phyloP scores from a whole-genome alignment of 2,797 vertebrate species.

The Margarornis squamiger region DNA sequence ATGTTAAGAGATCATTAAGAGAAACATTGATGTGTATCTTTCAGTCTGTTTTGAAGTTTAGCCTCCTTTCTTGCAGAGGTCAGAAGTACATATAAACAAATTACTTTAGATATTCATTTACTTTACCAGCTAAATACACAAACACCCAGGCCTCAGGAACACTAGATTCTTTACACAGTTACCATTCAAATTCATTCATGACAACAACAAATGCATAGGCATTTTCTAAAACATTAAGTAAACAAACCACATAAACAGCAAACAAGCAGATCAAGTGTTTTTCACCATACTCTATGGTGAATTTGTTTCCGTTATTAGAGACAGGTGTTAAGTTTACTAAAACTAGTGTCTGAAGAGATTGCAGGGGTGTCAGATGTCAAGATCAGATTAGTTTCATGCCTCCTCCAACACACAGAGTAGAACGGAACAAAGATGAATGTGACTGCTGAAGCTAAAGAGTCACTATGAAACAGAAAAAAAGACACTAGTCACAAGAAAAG shows the following conservation, averaged over 20 bases:
- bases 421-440: not conserved
- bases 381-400: not conserved
- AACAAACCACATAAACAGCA: not conserved
- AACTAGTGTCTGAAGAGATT: conserved; percentile 6
- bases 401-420: not conserved
- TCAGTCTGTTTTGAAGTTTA: not conserved
- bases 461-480: not conserved
- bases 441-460: not conserved
- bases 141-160: not conserved
- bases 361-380: not conserved
- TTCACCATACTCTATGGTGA: not conserved
- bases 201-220: not conserved
- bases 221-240: not conserved
- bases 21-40: not conserved
- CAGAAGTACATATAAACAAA: not conserved
- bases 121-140: not conserved
- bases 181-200: not conserved
- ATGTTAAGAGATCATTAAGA: not conserved
- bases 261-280: not conserved
- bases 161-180: not conserved
- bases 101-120: not conserved
- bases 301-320: not conserved
- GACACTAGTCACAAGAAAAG: not conserved
- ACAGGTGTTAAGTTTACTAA: not conserved
- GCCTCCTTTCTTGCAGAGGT: not conserved